A percentile compares a stretch with the other conserved stretches of the same genome.
Evolutionary conservation across 37 sponge, comb jelly and placozoan species (phyloP).

Genomic region (Agelas oroides): DNA sequence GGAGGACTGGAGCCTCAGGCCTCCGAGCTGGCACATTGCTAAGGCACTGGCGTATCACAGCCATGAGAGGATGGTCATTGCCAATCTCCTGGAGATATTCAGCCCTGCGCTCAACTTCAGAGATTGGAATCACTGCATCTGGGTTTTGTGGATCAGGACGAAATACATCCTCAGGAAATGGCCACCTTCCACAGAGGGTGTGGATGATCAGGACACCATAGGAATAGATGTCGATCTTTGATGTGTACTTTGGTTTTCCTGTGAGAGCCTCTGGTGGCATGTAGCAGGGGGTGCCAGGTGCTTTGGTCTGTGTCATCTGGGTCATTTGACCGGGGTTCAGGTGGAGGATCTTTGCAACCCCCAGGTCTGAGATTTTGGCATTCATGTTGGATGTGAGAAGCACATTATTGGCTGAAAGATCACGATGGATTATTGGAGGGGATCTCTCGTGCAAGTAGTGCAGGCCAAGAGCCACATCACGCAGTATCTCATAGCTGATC

Average conservation of each 20-base stretch:
- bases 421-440: constrained; percentile 42
- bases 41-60: too few species aligned
- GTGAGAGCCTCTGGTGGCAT: constrained; percentile 55
- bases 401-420: constrained; percentile 47
- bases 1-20: too few species aligned
- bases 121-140: too few species aligned
- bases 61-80: too few species aligned
- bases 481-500: constrained; percentile 8
- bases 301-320: neutral
- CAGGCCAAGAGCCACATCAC: constrained; percentile 40
- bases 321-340: constrained; percentile 21
- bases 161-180: constrained; percentile 19
- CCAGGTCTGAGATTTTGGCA: constrained; percentile 56
- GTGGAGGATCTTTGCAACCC: constrained; percentile 20
- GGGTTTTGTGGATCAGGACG: too few species aligned
- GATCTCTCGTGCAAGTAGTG: constrained; percentile 30
- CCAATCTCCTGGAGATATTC: too few species aligned
- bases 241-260: neutral
- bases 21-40: too few species aligned
- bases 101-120: too few species aligned
- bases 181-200: constrained; percentile 9
- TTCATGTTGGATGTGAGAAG: constrained; percentile 8
- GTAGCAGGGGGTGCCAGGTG: constrained; percentile 34
- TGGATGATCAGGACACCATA: constrained; percentile 46
- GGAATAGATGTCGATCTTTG: constrained; percentile 33